Evolutionary conservation across 2,888 invertebrate genomes (phyloP).

Genomic region (Lochmaea crataegi): DNA sequence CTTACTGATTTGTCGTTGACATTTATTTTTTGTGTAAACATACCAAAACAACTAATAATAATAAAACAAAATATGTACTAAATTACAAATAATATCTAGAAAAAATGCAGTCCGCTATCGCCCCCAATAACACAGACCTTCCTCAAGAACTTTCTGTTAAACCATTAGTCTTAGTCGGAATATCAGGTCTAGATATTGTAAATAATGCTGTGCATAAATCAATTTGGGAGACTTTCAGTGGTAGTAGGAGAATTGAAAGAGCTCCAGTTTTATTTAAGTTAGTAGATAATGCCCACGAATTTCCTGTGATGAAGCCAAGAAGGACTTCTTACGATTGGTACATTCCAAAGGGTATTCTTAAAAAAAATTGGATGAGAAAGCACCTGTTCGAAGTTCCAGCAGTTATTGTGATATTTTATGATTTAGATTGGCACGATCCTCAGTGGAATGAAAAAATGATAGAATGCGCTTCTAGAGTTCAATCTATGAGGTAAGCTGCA

Average conservation of each 20-base stretch:
- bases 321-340: constrained; percentile 95
- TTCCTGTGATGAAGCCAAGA: constrained; percentile 88
- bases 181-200: constrained; percentile 87
- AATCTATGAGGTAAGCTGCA: constrained; percentile 73
- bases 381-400: constrained; percentile 91
- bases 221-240: constrained; percentile 93
- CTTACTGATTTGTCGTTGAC: too few relatives aligned
- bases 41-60: not conserved
- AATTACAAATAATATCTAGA: not conserved
- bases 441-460: constrained; percentile 95
- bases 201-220: constrained; percentile 89
- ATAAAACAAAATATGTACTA: not conserved
- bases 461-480: constrained; percentile 91
- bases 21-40: too few relatives aligned
- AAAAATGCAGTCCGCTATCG: constrained; percentile 48
- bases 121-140: constrained; percentile 64
- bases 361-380: constrained; percentile 95
- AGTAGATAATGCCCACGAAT: constrained; percentile 84
- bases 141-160: constrained; percentile 86
- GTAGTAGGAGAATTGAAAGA: constrained; percentile 83
- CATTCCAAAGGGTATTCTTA: constrained; percentile 92
- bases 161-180: constrained; percentile 87
- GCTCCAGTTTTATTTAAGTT: constrained; percentile 87
- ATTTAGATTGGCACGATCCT: constrained; percentile 96
- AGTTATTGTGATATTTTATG: constrained; percentile 94